Base-by-base conservation (phyloP, 2,797 vertebrate genomes). In the Chromobotia macracanthus region DNA sequence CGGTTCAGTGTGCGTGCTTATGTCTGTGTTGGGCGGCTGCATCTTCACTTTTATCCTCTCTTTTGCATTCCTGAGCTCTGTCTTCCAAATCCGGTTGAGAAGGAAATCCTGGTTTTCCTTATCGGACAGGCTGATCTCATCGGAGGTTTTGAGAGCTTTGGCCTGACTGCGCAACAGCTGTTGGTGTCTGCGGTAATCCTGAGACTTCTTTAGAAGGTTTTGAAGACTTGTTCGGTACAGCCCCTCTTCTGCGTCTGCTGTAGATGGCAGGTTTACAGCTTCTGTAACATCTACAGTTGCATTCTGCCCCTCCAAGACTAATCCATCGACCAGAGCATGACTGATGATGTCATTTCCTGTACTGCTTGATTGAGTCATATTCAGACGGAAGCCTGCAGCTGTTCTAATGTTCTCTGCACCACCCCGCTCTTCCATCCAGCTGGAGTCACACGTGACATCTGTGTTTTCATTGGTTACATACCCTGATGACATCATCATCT, bases 151-250 rank as follows among this genome's bases (percentile, higher is more conserved):
- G 67, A 80, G 46, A 74, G 79, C 86, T 86, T 83, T 93, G 80
- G 89, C 82, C 85, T 90, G 91, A 83, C 79, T 91, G 86, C 90
- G 92, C 41, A 92, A 88, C 76, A 90, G 87, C 35, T 90, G 85
- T 83, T 94, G 94, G 38, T 71, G 84, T 82, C 92, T 93, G 79
- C 95, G 87, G 41, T 92, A 96, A 83, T 98, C 96, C 88, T 94
- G 95, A 19, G 97, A 98, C 87, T 95, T 96, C 90, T 96, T 97
- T 61, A 99, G 88, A 85, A 99, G 91, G 74, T 94, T 96, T 90
- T 98, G 96, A 77, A 98, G 95, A 82, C 95, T 97, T 84, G 91
- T 87, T 4, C 90, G 87, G 21, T 94, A 94, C 0, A 94, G 94
- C 94, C 93, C 75, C 82, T 87, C 21, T 44, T 72, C 75, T 3